Base-by-base conservation (phyloP, 2,797 vertebrate genomes). In the Eidolon dupreanum region DNA sequence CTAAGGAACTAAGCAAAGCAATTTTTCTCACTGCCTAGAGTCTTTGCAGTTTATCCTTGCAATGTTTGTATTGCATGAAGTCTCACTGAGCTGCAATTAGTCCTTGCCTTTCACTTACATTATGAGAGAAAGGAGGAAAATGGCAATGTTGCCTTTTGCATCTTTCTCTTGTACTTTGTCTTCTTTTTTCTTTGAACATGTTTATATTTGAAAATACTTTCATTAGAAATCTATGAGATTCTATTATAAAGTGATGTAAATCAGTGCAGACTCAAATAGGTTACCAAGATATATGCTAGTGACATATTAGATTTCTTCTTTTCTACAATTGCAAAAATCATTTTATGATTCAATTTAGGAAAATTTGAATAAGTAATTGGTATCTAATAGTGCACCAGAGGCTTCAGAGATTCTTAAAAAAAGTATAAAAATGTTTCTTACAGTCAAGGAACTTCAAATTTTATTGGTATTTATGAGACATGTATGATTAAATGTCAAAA, bases 261-360 rank as follows among this genome's bases (percentile, higher is more conserved):
- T 92, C 81, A 83, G 3, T 66, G 55, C 43, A 65, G 93, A 96
- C 81, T 93, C 88, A 93, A 33, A 91, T 68, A 93, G 53, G 16
- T 84, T 93, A 70, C 57, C 20, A 57, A 87, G 68, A 46, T 79
- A 33, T 28, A 92, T 82, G 71, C 41, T 6, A 79, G 51, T 88
- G 84, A 92, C 75, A 53, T 86, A 87, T 66, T 85, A 95, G n/a
- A 94, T 96, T 96, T 94, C 57, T n/a, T 85, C 31, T 78, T 91
- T 85, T 82, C 73, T 90, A 51, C 51, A 71, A 6, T 83, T 95
- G 94, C 8, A 83, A 94, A 95, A 93, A 82, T 94, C 63, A 90
- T 78, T 97, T 74, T 79, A 36, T 94, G 70, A 97, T 95, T 95
- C 74, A 90, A 92, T 97, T 97, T 93, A 70, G 31, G 16, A 91